These are phyloP conservation scores for Damaliscus lunatus DNA, from an alignment of 2,113 vertebrate species.

Conservation along the genomic window DNA sequence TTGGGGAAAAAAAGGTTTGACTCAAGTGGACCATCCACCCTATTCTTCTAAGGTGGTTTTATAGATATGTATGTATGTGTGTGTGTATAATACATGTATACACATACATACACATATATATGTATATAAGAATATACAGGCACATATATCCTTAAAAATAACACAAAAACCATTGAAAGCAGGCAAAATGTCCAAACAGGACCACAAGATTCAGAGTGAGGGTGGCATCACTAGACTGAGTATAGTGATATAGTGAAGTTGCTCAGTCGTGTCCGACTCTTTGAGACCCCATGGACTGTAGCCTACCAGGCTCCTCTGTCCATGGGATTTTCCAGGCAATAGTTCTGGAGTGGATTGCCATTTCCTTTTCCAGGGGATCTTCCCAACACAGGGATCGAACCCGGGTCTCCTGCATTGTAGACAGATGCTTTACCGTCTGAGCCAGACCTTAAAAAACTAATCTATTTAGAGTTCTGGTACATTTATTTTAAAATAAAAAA, in stretches of 20 bases:
- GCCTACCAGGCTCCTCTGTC: too few species aligned
- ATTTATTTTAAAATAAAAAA: background rate
- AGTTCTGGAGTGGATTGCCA: too few species aligned
- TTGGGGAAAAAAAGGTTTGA: background rate
- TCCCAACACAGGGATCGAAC: too few species aligned
- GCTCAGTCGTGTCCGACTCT: too few species aligned
- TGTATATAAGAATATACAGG: background rate
- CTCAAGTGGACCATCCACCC: background rate
- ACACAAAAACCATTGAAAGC: background rate
- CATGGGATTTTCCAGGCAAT: too few species aligned
- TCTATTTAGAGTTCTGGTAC: background rate
- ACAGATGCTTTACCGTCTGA: too few species aligned
- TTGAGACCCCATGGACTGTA: too few species aligned
- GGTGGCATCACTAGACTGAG: background rate
- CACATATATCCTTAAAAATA: background rate
- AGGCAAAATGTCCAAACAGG: background rate
- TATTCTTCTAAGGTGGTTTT: background rate
- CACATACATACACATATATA: background rate
- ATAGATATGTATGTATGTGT: background rate
- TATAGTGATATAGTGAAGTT: too few species aligned
- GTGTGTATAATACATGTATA: background rate
- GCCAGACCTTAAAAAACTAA: background rate
- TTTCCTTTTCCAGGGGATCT: too few species aligned
- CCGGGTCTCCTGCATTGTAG: too few species aligned
- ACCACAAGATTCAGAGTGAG: background rate